phyloP scores from a whole-genome alignment of 2,113 vertebrate species.

The Pyxicephalus adspersus region DNA sequence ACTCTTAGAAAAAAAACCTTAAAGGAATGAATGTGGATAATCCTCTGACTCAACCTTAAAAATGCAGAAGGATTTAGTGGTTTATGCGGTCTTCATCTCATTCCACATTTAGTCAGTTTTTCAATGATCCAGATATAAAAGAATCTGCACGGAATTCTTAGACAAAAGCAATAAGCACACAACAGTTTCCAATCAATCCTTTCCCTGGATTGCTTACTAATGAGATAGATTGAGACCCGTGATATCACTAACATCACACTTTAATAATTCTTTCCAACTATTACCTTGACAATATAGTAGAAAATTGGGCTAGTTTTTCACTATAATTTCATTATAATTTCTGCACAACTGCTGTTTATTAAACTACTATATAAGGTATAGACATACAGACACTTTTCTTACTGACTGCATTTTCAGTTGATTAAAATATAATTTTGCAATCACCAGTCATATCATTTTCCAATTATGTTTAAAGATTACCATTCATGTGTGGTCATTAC shows the following conservation, averaged over 20 bases:
- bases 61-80: constrained; percentile 10
- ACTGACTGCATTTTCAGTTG: not conserved
- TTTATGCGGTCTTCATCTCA: constrained; percentile 19
- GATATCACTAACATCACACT: not conserved
- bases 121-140: not conserved
- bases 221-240: not conserved
- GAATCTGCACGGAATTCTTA: not conserved
- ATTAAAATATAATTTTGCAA: constrained; percentile 23
- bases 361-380: not conserved
- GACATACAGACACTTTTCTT: not conserved
- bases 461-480: not conserved
- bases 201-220: not conserved
- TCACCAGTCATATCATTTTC: constrained; percentile 8
- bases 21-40: not conserved
- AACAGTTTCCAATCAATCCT: not conserved
- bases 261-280: not conserved
- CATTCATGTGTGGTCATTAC: not conserved
- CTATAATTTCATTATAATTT: not conserved
- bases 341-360: not conserved
- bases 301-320: not conserved
- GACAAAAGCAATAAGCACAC: not conserved
- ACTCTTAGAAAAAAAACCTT: not conserved
- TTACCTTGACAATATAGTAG: not conserved
- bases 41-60: constrained; percentile 24
- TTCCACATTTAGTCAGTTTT: constrained; percentile 5